Conservation (phyloP, 2,797 vertebrate species). For the Macropodus opercularis region DNA sequence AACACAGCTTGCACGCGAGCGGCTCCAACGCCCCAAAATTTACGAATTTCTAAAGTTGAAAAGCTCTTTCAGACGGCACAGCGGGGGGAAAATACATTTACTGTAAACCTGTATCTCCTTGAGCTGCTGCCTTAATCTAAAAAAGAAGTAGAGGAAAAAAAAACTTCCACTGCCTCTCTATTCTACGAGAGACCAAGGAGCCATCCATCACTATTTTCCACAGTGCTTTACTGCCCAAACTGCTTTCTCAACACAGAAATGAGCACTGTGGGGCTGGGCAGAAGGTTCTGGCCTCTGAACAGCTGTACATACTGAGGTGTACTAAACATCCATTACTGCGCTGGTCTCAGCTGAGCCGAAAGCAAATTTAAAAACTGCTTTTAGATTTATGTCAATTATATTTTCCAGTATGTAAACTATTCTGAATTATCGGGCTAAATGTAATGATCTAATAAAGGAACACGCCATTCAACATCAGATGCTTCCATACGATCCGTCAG, state of each 20-base stretch:
- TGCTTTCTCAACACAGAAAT: conserved; percentile 62
- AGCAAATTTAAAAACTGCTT: conserved; percentile 14
- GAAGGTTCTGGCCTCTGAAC: conserved; percentile 43
- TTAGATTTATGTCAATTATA: conserved; percentile 10
- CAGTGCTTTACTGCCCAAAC: conserved; percentile 65
- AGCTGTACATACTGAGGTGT: conserved; percentile 37
- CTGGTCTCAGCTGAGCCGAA: conserved; percentile 21
- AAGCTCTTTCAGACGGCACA: conserved; percentile 37
- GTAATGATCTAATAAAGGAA: neutral
- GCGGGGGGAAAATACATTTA: conserved; percentile 44
- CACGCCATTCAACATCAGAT: too few species aligned
- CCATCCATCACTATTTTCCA: conserved; percentile 73
- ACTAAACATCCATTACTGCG: conserved; percentile 46
- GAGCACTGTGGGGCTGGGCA: conserved; percentile 48
- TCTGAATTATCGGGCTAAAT: neutral
- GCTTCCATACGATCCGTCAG: too few species aligned
- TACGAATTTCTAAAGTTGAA: conserved; percentile 43
- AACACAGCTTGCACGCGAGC: conserved; percentile 26
- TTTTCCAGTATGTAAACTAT: too few species aligned
- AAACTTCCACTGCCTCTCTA: conserved; percentile 46
- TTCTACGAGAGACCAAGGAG: conserved; percentile 66
- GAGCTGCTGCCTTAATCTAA: conserved; percentile 55
- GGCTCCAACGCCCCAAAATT: conserved; percentile 16
- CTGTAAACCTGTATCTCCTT: conserved; percentile 58
- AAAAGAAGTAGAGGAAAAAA: too few species aligned